Percentiles rank a stretch among this genome's conserved stretches.
Evolutionary conservation across 2,113 vertebrate genomes (phyloP).

Genomic region (Electrona antarctica): DNA sequence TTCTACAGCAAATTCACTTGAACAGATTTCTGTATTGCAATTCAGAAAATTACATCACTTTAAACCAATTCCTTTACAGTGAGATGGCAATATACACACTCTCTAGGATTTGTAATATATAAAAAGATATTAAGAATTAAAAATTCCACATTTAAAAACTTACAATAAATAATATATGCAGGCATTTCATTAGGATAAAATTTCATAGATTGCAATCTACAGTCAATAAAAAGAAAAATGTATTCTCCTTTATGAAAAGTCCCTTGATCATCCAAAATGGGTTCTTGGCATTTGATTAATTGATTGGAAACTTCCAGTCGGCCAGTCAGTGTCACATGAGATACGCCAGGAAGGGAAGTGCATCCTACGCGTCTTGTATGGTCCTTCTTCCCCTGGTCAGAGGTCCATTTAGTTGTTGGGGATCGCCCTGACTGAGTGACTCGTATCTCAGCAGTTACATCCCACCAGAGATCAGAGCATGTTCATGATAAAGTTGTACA

Average conservation of each 20-base stretch:
- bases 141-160: conserved; percentile 99
- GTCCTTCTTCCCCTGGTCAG: conserved; percentile 58
- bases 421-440: conserved; percentile 19
- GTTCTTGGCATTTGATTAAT: conserved; percentile 77
- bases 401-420: conserved; percentile 45
- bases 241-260: conserved; percentile 78
- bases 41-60: conserved; percentile 98
- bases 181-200: conserved; percentile 97
- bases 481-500: conserved; percentile 99
- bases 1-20: conserved; percentile 93
- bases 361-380: not conserved
- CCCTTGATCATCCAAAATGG: conserved; percentile 79
- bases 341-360: conserved; percentile 32
- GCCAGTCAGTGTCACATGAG: conserved; percentile 44
- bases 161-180: conserved; percentile 99
- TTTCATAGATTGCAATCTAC: conserved; percentile 93
- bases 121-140: conserved; percentile 99
- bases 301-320: conserved; percentile 65
- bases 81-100: conserved; percentile 96
- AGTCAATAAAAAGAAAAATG: conserved; percentile 84
- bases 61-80: conserved; percentile 98
- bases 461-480: conserved; percentile 78
- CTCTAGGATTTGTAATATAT: conserved; percentile 96
- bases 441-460: conserved; percentile 45
- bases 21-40: conserved; percentile 80